Evolutionary conservation across 2,888 invertebrate genomes (phyloP), one percentile per base, ranked within the genome.

Genomic region (Hirtodrosophila histrioides): DNA sequence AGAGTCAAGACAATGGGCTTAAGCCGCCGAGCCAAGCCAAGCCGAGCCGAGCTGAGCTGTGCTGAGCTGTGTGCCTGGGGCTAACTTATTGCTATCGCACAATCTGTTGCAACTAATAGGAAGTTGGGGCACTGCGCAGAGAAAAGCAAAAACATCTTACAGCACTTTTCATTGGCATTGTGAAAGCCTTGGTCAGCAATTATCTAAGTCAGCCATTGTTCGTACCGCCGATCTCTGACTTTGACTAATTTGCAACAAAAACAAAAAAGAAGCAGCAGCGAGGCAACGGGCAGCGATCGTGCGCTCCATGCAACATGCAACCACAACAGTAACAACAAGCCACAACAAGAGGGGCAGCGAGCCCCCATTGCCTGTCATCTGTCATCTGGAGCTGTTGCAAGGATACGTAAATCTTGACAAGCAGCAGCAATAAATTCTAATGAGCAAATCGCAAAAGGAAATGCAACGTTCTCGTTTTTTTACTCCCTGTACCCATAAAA

Each of bases 341-440:
- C 17, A 17, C 17, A 17, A 17, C 17, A 17, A 17, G 17, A 17
- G 17, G 17, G 17, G 45, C 36, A 44, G 53, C 24, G 31, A 17
- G 40, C 35, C 27, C 39, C 27, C 39, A 12, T 27, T 27, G 27
- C 27, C 27, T 27, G 27, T 27, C 27, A 43, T 37, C 56, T 74
- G 46, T 12, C 27, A 51, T 61, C 60, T 51, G 53, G 29, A 54
- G 39, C 58, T 46, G 24, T 48, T 55, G 75, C 69, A 89, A 89
- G 89, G 89, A 89, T 89, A 88, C 89, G 89, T 89, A 89, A 89
- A 89, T 89, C 86, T 88, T 85, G 77, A 80, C 86, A 84, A 78
- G 77, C 77, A 79, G 86, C 76, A 72, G 84, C 87, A 79, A 89
- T 89, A 88, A 89, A 89, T 89, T 88, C 88, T 77, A 85, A 81